phyloP scores from a whole-genome alignment of 2,797 vertebrate genomes.

The Coregonus ussuriensis region DNA sequence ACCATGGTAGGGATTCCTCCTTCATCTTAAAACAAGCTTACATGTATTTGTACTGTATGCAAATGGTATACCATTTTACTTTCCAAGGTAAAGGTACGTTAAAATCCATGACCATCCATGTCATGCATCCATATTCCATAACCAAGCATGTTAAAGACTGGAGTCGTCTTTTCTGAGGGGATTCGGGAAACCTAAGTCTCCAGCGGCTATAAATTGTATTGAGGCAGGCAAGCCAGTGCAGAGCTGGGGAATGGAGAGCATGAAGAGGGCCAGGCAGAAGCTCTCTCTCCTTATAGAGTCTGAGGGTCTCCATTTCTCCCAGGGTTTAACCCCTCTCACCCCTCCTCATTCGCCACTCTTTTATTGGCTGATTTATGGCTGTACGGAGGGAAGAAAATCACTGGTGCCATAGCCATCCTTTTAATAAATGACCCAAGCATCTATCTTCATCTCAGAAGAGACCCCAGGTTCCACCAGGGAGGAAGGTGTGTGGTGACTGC shows the following conservation, averaged over 20 bases:
- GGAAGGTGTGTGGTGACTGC: constrained; percentile 19
- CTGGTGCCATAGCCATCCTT: constrained; percentile 54
- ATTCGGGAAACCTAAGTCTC: constrained; percentile 20
- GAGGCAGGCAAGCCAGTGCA: background rate
- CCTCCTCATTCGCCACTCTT: constrained; percentile 33
- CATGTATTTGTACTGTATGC: background rate
- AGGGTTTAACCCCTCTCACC: constrained; percentile 70
- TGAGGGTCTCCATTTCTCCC: constrained; percentile 62
- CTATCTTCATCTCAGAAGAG: constrained; percentile 64
- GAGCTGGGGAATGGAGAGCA: background rate
- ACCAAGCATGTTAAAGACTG: constrained; percentile 25
- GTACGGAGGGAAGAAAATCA: constrained; percentile 29
- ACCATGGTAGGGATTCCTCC: background rate
- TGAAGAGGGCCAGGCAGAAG: background rate
- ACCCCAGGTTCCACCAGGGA: constrained; percentile 47
- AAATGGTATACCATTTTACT: background rate
- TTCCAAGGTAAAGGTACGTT: constrained; percentile 59
- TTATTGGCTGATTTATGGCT: constrained; percentile 55
- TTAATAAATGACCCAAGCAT: constrained; percentile 66
- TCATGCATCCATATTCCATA: constrained; percentile 65
- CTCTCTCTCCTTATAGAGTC: background rate
- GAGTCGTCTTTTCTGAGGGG: background rate
- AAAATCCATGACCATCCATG: constrained; percentile 51
- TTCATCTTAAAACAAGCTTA: background rate
- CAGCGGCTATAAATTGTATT: constrained; percentile 1